phyloP scores from a whole-genome alignment of 2,888 invertebrate species.

The Eumerus sabulonum region DNA sequence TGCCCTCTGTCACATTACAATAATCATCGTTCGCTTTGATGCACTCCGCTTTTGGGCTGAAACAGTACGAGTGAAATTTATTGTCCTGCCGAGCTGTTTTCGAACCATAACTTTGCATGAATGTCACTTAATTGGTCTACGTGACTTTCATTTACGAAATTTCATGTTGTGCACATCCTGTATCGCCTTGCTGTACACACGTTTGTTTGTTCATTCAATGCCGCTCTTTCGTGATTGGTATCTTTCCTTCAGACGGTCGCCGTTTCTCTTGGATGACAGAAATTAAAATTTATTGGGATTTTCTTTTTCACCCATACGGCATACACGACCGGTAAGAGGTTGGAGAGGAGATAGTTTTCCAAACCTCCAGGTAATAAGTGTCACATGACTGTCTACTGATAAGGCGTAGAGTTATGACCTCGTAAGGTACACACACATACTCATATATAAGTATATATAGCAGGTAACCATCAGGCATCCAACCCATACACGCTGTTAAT shows the following conservation, averaged over 20 bases:
- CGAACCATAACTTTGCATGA: conserved; percentile 61
- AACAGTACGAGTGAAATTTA: conserved; percentile 52
- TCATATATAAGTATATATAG: too few relatives aligned
- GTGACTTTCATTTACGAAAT: conserved; percentile 53
- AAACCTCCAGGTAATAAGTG: conserved; percentile 55
- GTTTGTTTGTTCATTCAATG: conserved; percentile 9
- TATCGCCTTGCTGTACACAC: conserved; percentile 23
- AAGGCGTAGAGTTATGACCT: conserved; percentile 66
- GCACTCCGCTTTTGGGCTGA: conserved; percentile 10
- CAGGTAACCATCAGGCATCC: neutral
- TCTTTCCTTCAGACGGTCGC: conserved; percentile 56
- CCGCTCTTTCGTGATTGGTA: conserved; percentile 61
- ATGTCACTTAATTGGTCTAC: conserved; percentile 56
- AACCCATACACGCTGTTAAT: too few relatives aligned
- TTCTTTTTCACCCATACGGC: conserved; percentile 42
- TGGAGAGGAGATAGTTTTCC: conserved; percentile 5
- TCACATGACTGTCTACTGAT: conserved; percentile 63
- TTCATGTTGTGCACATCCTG: conserved; percentile 56
- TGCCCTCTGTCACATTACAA: neutral
- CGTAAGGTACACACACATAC: conserved; percentile 28
- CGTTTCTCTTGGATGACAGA: conserved; percentile 57
- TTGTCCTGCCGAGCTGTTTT: conserved; percentile 50
- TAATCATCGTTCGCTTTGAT: conserved; percentile 40
- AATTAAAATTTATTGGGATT: conserved; percentile 65
- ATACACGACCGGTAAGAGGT: conserved; percentile 8